Evolutionary conservation across 2,888 invertebrate species (phyloP), one percentile per base, ranked within the genome.

Genomic region (Folsomia manolachei): DNA sequence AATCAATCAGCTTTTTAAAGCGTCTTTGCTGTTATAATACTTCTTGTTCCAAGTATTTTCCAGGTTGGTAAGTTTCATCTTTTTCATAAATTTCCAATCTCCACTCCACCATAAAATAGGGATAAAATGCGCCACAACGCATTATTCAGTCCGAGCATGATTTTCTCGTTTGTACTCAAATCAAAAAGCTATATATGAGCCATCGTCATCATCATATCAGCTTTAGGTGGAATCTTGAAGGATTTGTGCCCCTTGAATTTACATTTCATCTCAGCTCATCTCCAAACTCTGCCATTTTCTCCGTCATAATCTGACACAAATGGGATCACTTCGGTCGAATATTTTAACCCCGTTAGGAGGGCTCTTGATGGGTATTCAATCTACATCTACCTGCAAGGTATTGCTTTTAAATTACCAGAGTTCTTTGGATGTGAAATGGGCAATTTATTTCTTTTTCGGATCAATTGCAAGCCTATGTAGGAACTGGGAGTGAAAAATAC

Each of bases 211-310:
- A n/a, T 64, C 64, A 27, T 23, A 18, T 39, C 18, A 56, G 56
- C 56, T 56, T 56, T 56, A 56, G 56, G 56, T 56, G 4, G 21
- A 56, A 56, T 27, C 60, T 60, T 67, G 67, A 67, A 67, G 67
- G 67, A 67, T 67, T 60, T 67, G 18, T 2, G 56, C 60, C 56
- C 56, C 56, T 39, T 67, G 56, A 67, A 67, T 67, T 67, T 67
- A 67, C 67, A 67, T 67, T 67, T 56, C 25, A 67, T 67, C n/a
- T n/a, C n/a, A n/a, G n/a, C n/a, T n/a, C n/a, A n/a, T n/a, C n/a
- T n/a, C n/a, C n/a, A n/a, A n/a, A n/a, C n/a, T n/a, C n/a, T n/a
- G n/a, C n/a, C n/a, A n/a, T 39, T 39, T 39, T 39, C 39, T 39
- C 39, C n/a, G n/a, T n/a, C n/a, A n/a, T n/a, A n/a, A 39, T 9